Evolutionary conservation across 2,113 vertebrate genomes (phyloP).

Genomic region (Gadus macrocephalus): DNA sequence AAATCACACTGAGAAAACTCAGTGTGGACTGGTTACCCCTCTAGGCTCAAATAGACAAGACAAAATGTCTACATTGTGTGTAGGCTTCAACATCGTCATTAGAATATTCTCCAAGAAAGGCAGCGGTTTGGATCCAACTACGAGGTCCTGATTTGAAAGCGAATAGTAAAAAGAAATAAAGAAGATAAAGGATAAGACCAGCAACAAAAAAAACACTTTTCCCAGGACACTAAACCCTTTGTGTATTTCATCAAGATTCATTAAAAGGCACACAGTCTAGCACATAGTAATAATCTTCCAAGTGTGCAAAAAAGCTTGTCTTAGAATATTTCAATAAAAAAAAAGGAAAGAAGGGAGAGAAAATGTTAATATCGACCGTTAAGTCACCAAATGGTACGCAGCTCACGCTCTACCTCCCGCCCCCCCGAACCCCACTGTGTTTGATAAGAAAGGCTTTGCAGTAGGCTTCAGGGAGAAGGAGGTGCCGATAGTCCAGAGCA

Average conservation of each 20-base stretch:
- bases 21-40: neutral
- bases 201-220: constrained; percentile 35
- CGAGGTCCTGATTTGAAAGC: constrained; percentile 43
- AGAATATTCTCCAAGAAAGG: constrained; percentile 33
- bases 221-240: constrained; percentile 30
- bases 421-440: neutral
- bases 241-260: constrained; percentile 30
- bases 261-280: constrained; percentile 73
- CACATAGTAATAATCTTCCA: constrained; percentile 47
- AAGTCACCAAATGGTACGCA: constrained; percentile 7
- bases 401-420: neutral
- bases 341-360: neutral
- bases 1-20: constrained; percentile 1
- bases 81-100: constrained; percentile 2
- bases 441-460: constrained; percentile 6
- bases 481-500: neutral
- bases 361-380: constrained; percentile 3
- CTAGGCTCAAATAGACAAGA: neutral
- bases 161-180: constrained; percentile 9
- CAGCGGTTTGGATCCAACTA: constrained; percentile 45
- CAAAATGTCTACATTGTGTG: constrained; percentile 1
- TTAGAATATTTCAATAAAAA: constrained; percentile 43
- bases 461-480: constrained; percentile 18
- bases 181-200: constrained; percentile 36
- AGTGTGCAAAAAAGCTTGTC: constrained; percentile 74